Evolutionary conservation across 2,797 vertebrate species (phyloP).

Genomic region (Platalea minor): DNA sequence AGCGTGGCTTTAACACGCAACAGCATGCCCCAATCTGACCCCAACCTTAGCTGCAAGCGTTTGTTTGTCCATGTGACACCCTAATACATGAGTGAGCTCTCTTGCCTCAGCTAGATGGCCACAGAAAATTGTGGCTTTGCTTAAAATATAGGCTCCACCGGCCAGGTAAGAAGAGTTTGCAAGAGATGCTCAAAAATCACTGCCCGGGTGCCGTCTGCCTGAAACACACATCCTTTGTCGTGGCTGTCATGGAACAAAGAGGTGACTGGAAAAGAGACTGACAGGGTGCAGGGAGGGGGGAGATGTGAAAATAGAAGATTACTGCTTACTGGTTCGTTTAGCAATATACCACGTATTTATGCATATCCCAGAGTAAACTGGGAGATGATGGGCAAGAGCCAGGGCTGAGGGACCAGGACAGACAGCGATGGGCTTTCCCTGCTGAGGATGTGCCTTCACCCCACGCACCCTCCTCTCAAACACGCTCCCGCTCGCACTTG

Average conservation of each 20-base stretch:
- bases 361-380: rapidly evolving
- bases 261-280: background rate
- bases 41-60: background rate
- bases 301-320: background rate
- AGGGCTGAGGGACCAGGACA: background rate
- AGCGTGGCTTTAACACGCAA: rapidly evolving
- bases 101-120: background rate
- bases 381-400: background rate
- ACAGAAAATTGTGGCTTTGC: background rate
- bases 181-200: background rate
- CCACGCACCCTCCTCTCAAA: background rate
- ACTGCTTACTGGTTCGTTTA: background rate
- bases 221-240: background rate
- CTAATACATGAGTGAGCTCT: rapidly evolving
- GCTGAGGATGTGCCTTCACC: rapidly evolving
- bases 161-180: background rate
- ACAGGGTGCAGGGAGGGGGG: background rate
- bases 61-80: background rate
- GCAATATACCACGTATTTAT: background rate
- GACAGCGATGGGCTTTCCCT: rapidly evolving
- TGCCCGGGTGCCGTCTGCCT: rapidly evolving
- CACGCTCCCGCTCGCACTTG: background rate
- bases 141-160: background rate
- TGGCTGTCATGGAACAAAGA: background rate
- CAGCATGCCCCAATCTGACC: rapidly evolving